Conservation (phyloP, 2,888 invertebrate species). For the Agriopis leucophaearia region DNA sequence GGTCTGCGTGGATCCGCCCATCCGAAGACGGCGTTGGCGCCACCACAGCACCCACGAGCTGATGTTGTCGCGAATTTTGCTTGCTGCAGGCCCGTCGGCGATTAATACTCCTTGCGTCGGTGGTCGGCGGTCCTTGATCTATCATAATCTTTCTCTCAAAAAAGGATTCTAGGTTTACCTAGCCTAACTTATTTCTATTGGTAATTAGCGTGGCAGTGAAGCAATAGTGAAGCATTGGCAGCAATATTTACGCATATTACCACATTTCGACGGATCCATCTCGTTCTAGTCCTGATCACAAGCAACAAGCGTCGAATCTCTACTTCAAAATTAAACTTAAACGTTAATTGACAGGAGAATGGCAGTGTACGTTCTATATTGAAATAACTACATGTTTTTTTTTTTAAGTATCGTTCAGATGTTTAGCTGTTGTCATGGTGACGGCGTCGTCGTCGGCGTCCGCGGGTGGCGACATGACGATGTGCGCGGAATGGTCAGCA, state of each 20-base stretch:
- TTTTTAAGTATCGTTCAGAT: slow-evolving; percentile 63
- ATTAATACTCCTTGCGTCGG: slow-evolving; percentile 50
- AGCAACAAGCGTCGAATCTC: slow-evolving; percentile 70
- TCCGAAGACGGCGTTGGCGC: slow-evolving; percentile 83
- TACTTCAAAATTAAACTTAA: slow-evolving; percentile 64
- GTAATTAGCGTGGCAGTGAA: slow-evolving; percentile 73
- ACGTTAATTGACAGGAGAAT: slow-evolving; percentile 66
- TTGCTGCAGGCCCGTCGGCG: slow-evolving; percentile 58
- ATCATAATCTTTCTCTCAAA: slow-evolving; percentile 52
- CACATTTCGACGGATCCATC: slow-evolving; percentile 53
- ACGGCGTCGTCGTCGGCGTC: slow-evolving; percentile 57
- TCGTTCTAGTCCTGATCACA: slow-evolving; percentile 61
- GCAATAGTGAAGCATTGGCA: slow-evolving; percentile 69
- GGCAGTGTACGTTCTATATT: slow-evolving; percentile 63
- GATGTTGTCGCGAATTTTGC: slow-evolving; percentile 83
- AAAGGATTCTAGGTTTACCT: slow-evolving; percentile 48
- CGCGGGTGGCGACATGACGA: slow-evolving; percentile 68
- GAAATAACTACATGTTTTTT: slow-evolving; percentile 59
- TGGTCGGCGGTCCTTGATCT: slow-evolving; percentile 51
- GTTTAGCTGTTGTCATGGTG: slow-evolving; percentile 62
- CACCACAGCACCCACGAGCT: slow-evolving; percentile 84
- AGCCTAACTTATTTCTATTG: slow-evolving; percentile 63
- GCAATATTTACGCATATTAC: slow-evolving; percentile 51
- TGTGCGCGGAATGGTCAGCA: slow-evolving; percentile 73
- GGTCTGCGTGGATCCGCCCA: slow-evolving; percentile 82